Base-by-base conservation (phyloP, 2,797 vertebrate genomes). In the Enteromius mattozi region DNA sequence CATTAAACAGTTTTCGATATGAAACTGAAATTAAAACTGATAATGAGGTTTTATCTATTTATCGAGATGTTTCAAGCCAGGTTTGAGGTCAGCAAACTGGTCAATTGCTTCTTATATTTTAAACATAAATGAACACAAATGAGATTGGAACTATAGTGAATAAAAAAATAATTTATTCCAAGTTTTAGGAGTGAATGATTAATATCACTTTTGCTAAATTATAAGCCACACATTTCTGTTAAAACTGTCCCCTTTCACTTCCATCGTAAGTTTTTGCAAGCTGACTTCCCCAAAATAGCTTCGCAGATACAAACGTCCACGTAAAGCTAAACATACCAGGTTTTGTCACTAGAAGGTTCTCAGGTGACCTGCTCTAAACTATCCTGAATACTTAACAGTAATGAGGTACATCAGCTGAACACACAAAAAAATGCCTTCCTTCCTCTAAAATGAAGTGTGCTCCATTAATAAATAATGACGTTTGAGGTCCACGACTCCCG, bases 401-500 rank as follows among this genome's bases (percentile, higher is more conserved):
- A 56, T 27, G 19, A 78, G 16, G n/a, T 1, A 70, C 6, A 54
- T 33, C 35, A 49, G 21, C 13, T 59, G 24, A 81, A 61, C 8
- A 45, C 51, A 45, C 17, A 63, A 35, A 59, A 37, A 45, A 47
- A 47, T 56, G 33, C 27, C 40, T 49, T 63, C 51, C 17, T 72
- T 47, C 17, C 51, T 71, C 47, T 5, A 61, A 33, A 30, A 81
- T 21, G 35, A 16, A 63, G n/a, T 24, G 45, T 42, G 13, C 42
- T 65, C 4, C 42, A 17, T 82, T 63, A 63, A 74, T 63, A 82
- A 74, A 74, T 74, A n/a, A 74, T 49, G 2, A 63, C 3, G 1
- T 74, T 24, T 82, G 54, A 63, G 56, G 56, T 42, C 40, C 27
- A 13, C 0, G 13, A 65, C 47, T 63, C 13, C 30, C 0, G 2